Base-by-base conservation (phyloP, 2,888 invertebrate genomes). In the Drosophila colorata region DNA sequence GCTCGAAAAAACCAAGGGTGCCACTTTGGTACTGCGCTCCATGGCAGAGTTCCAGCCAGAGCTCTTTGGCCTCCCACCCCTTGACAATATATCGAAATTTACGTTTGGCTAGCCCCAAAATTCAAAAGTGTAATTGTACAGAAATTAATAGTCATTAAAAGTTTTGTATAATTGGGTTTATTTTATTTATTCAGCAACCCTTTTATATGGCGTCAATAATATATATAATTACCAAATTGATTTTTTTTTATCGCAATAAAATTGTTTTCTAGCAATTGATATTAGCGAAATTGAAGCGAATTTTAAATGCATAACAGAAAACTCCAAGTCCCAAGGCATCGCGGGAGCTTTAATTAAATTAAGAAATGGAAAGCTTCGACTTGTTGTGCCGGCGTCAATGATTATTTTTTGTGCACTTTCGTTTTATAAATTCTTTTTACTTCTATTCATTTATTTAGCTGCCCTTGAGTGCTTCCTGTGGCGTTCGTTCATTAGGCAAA, bases 11-110 rank as follows among this genome's bases (percentile, higher is more conserved):
- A 92, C 92, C 6, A 90, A 91, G 65, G 91, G 93, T 16, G 96
- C 97, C 0, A 95, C 96, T 0, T 90, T 95, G 60, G 95, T 96
- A 1, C 90, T 98, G 23, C 93, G 94, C 9, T 94, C 96, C 0
- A 91, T 98, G 74, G 94, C 95, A 51, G 94, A 96, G 38, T 96
- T 98, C 90, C 93, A 95, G 80, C 97, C 97, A 0, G 96, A 97
- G 92, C 87, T 94, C 8, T 98, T 97, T 92, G 97, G 97, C 11
- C 92, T 98, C 75, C 98, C 98, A 0, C 46, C 71, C 14, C 74
- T 20, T 7, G 68, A 64, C 2, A 53, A 35, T 8, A 41, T 46
- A 11, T 51, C 61, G 0, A 80, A 69, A 61, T 86, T 86, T 18
- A 63, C 69, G 2, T 81, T 83, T 38, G 82, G 82, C 4, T 58